These are phyloP conservation scores for human (Homo sapiens) DNA, from an alignment of 2,113 vertebrate species.

Conservation along the genomic window DNA sequence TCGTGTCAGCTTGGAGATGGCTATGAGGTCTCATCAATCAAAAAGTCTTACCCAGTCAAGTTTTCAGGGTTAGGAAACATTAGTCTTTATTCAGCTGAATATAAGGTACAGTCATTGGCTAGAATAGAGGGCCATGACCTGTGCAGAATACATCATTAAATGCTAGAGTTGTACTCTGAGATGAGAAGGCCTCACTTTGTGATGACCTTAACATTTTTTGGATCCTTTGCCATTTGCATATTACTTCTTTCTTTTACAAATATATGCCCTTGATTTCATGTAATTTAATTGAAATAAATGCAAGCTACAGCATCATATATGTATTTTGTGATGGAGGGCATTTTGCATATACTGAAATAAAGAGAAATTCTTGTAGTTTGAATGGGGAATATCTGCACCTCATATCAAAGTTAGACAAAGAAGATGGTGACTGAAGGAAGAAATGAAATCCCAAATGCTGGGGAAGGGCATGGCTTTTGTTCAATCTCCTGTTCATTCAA, in stretches of 20 bases:
- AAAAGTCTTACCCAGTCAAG: neutral
- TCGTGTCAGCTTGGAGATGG: neutral
- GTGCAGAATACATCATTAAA: neutral
- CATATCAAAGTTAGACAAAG: neutral
- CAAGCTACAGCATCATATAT: neutral
- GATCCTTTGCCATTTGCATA: neutral
- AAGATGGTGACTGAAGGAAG: neutral
- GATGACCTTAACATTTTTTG: neutral
- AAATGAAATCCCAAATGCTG: neutral
- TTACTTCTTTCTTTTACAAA: neutral
- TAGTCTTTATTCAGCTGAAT: neutral
- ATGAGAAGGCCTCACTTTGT: neutral
- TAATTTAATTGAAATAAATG: constrained; percentile 12
- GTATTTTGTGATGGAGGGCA: neutral
- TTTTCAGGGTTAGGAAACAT: neutral
- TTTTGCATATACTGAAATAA: neutral
- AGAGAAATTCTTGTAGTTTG: neutral
- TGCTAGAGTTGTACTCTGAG: neutral
- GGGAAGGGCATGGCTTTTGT: neutral
- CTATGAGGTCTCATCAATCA: neutral
- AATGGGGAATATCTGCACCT: neutral
- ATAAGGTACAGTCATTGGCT: neutral
- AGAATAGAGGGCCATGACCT: neutral
- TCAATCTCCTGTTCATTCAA: neutral
- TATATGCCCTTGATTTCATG: neutral